Percentiles rank a stretch among this genome's conserved stretches.
Evolutionary conservation across 92 coral and sea anemone genomes (phyloP).

Genomic region (Zoanthus sociatus): DNA sequence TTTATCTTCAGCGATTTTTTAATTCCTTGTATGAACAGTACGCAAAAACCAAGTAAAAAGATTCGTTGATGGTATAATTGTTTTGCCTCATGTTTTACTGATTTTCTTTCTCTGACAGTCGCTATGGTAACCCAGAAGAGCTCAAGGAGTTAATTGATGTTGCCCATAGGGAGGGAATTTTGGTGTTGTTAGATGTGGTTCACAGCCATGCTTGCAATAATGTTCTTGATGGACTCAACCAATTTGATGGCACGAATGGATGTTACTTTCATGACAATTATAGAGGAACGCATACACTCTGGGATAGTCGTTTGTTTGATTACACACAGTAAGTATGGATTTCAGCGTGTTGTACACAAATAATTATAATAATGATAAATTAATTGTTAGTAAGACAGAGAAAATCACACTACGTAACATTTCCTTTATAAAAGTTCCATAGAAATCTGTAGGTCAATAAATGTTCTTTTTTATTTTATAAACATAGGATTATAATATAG

Average conservation of each 20-base stretch:
- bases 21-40: too few species aligned
- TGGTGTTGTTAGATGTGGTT: conserved; percentile 91
- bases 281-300: conserved; percentile 83
- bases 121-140: conserved; percentile 98
- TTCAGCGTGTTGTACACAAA: too few species aligned
- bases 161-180: conserved; percentile 90
- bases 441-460: too few species aligned
- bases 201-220: conserved; percentile 98
- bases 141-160: conserved; percentile 89
- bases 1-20: too few species aligned
- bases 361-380: too few species aligned
- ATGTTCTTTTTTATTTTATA: too few species aligned
- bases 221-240: conserved; percentile 96
- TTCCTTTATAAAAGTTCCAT: too few species aligned
- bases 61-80: background rate
- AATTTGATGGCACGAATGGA: conserved; percentile 95
- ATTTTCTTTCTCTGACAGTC: conserved; percentile 56
- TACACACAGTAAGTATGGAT: conserved; percentile 85
- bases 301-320: conserved; percentile 97
- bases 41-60: too few species aligned
- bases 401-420: too few species aligned
- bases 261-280: conserved; percentile 86
- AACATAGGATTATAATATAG: too few species aligned
- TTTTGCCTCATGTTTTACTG: background rate
- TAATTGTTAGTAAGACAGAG: too few species aligned